These are phyloP conservation scores for Gila orcuttii DNA, from an alignment of 2,113 vertebrate genomes.

Conservation along the genomic window DNA sequence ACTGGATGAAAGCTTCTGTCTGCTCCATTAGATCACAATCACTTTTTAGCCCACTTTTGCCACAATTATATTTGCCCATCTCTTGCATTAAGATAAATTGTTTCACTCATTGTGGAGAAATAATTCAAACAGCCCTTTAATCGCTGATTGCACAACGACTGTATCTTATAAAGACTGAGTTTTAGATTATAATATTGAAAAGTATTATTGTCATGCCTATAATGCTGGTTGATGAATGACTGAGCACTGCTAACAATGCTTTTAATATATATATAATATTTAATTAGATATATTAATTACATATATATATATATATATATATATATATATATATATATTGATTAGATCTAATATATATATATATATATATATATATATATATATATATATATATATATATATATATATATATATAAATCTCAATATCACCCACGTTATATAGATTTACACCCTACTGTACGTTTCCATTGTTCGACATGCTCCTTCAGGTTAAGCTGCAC, in stretches of 20 bases:
- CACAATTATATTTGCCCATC: neutral
- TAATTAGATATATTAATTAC: too few relatives aligned
- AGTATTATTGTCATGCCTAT: conserved; percentile 34
- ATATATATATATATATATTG: too few relatives aligned
- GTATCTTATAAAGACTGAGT: neutral
- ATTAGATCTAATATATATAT: too few relatives aligned
- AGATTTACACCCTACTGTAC: conserved; percentile 37
- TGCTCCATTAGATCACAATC: conserved; percentile 13
- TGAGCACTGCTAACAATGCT: conserved; percentile 9
- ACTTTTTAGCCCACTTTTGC: neutral
- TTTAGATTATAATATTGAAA: conserved; percentile 20
- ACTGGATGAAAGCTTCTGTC: conserved; percentile 13
- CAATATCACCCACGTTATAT: neutral
- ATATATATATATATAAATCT: too few relatives aligned
- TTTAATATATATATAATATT: too few relatives aligned
- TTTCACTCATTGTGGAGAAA: conserved; percentile 1
- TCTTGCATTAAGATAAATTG: neutral
- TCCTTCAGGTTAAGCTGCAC: neutral
- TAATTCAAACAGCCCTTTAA: conserved; percentile 4
- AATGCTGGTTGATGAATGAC: conserved; percentile 35
- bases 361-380: too few relatives aligned
- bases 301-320: too few relatives aligned
- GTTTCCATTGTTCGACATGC: conserved; percentile 42
- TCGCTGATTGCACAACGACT: neutral
- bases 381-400: too few relatives aligned